A percentile compares a stretch with the other conserved stretches of the same genome.
Evolutionary conservation across 1,140 invertebrate species (phyloP).

Genomic region (Eueides isabella): DNA sequence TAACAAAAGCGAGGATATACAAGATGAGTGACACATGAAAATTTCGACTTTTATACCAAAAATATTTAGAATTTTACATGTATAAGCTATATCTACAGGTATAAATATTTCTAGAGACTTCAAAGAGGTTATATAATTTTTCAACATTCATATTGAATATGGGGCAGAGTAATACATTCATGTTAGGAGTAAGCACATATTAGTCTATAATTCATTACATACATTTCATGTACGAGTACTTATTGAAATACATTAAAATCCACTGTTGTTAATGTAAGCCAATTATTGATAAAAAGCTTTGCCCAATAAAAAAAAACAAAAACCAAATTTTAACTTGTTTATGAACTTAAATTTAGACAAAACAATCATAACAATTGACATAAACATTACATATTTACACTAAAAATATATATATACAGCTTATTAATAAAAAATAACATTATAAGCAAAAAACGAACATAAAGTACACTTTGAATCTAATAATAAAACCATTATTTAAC

Average conservation of each 20-base stretch:
- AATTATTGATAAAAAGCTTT: neutral
- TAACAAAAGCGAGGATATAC: conserved; percentile 1
- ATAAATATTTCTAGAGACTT: conserved; percentile 2
- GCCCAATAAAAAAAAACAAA: neutral
- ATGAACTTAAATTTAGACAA: neutral
- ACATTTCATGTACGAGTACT: neutral
- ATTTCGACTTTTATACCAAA: conserved; percentile 4
- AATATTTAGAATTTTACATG: conserved; percentile 4
- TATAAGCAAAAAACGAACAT: neutral
- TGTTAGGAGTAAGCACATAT: neutral
- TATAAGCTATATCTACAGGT: neutral
- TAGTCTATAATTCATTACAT: neutral
- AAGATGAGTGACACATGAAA: conserved; percentile 4
- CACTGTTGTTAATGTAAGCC: neutral
- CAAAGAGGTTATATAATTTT: neutral
- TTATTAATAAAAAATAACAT: neutral
- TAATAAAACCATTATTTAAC: no score
- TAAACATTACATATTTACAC: conserved; percentile 1
- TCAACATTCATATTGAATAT: neutral
- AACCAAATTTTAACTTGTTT: neutral
- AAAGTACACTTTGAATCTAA: neutral
- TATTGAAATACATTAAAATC: neutral
- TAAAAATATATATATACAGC: neutral
- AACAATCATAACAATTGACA: neutral
- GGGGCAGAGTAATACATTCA: neutral